Conservation (phyloP, 2,113 vertebrate genomes). For the Ardeotis arabs region DNA sequence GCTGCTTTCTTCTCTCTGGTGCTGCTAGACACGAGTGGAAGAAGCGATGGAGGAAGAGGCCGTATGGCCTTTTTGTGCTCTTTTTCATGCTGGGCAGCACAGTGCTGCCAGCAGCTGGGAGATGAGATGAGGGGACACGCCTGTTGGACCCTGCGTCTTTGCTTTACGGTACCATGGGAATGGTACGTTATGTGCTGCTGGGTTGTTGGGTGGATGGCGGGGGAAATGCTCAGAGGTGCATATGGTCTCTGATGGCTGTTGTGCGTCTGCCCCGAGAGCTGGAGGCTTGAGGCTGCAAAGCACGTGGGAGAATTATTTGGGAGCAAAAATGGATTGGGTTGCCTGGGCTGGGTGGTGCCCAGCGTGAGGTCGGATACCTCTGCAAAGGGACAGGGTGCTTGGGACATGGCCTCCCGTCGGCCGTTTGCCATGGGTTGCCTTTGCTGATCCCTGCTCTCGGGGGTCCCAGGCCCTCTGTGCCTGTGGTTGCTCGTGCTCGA, state of each 20-base stretch:
- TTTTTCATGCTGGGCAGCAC: not conserved
- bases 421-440: fast-evolving
- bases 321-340: not conserved
- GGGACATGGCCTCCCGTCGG: not conserved
- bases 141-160: not conserved
- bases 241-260: not conserved
- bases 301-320: fast-evolving
- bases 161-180: not conserved
- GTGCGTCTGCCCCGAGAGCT: not conserved
- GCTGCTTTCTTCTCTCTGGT: not conserved
- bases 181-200: not conserved
- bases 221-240: not conserved
- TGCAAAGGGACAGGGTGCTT: fast-evolving
- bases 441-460: not conserved
- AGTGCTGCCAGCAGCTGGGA: not conserved
- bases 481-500: fast-evolving
- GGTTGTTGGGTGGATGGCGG: too few species aligned
- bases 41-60: not conserved
- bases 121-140: not conserved
- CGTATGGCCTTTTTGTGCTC: not conserved
- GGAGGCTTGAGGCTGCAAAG: not conserved
- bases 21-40: not conserved
- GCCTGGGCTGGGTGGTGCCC: not conserved
- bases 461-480: not conserved
- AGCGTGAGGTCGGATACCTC: fast-evolving